A percentile compares a stretch with the other conserved stretches of the same genome.
phyloP scores from a whole-genome alignment of 2,113 vertebrate genomes.

The Ammodramus savannarum region DNA sequence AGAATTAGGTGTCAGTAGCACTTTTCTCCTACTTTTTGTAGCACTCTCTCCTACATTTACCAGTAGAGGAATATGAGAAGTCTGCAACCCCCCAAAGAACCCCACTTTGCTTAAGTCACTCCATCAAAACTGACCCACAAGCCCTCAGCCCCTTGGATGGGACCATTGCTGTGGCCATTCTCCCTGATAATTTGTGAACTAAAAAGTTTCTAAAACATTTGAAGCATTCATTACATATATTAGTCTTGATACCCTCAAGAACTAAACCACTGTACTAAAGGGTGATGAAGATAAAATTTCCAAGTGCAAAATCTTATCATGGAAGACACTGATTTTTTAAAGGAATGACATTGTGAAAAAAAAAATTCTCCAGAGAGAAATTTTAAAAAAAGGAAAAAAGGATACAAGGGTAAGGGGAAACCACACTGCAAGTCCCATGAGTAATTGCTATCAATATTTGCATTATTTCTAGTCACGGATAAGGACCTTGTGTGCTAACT shows the following conservation, averaged over 20 bases:
- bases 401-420: not conserved
- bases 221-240: not conserved
- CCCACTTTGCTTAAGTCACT: not conserved
- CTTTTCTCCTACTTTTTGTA: not conserved
- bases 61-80: not conserved
- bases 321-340: not conserved
- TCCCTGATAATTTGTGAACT: not conserved
- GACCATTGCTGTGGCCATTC: not conserved
- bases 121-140: not conserved
- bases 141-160: not conserved
- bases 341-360: not conserved
- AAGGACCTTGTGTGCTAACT: not conserved
- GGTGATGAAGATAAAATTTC: not conserved
- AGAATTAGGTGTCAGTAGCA: not conserved
- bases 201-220: not conserved
- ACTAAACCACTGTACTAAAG: not conserved
- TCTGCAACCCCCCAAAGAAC: not conserved
- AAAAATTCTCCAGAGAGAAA: not conserved
- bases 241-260: not conserved
- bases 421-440: not conserved
- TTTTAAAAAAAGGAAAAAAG: not conserved
- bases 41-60: not conserved
- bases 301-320: not conserved
- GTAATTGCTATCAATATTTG: conserved; percentile 1
- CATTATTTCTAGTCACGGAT: not conserved